Conservation (phyloP, 35 echinoderm and acorn worm species). For the Apostichopus californicus region DNA sequence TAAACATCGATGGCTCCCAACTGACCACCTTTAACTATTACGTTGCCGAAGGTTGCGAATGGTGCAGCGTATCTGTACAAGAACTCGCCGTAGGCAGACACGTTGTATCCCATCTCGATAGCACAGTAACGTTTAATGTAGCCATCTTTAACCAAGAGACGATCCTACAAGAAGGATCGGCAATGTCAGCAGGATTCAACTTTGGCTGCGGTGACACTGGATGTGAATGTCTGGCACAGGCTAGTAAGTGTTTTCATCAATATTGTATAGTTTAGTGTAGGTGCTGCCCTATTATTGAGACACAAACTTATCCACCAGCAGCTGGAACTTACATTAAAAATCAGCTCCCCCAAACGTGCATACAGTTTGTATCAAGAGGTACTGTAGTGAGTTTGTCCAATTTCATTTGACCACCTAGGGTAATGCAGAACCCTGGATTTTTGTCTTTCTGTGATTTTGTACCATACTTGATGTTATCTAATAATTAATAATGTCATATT, state of each 20-base stretch:
- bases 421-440: too few species aligned
- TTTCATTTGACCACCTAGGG: too few species aligned
- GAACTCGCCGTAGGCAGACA: not conserved
- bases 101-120: not conserved
- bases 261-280: too few species aligned
- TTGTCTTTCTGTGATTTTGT: too few species aligned
- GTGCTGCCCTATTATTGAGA: too few species aligned
- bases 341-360: too few species aligned
- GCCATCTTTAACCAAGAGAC: conserved; percentile 20
- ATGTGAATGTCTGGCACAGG: not conserved
- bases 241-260: not conserved
- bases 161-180: conserved; percentile 23
- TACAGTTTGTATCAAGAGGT: too few species aligned
- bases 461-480: too few species aligned
- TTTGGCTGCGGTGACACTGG: conserved; percentile 37
- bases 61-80: conserved; percentile 21
- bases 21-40: conserved; percentile 15
- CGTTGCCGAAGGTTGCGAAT: conserved; percentile 1
- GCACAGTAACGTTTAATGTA: not conserved
- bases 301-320: too few species aligned
- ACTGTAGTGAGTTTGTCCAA: too few species aligned
- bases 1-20: not conserved
- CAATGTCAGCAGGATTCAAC: conserved; percentile 47
- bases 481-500: too few species aligned
- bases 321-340: too few species aligned